Base-by-base conservation (phyloP, 1,140 invertebrate genomes). In the Pinna nobilis region DNA sequence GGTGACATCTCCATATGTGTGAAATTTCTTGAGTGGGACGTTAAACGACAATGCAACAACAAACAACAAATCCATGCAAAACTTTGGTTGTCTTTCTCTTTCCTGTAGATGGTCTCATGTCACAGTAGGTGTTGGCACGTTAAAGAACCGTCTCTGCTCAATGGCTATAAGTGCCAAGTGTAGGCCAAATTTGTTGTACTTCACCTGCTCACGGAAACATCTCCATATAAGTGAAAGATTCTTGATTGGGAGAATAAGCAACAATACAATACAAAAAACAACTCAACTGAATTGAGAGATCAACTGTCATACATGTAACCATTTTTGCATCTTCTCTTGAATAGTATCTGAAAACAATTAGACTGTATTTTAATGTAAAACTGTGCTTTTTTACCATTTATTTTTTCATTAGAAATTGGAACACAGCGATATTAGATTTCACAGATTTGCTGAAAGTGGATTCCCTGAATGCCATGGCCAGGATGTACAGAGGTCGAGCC, bases 351-450 rank as follows among this genome's bases (percentile, higher is more conserved):
- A 11, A 2, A 7, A 23, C 20, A 25, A 18, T 53, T 23, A 1
- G 9, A 4, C 25, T 51, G n/a, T 9, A 20, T 4, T 1, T 11
- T 25, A 6, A 25, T 51, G 49, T 18, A 11, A 20, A 51, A 28
- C 20, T 28, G 11, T 13, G 15, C 5, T 51, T 25, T 18, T 25
- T 5, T 1, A 53, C 7, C 1, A 33, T 25, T 35, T 33, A n/a
- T n/a, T 33, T 33, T 18, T 33, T 32, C 30, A 59, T 7, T 57
- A 85, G 82, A 53, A 87, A 83, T 74, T 89, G 87, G 87, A 76
- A 82, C 28, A 81, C 83, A 74, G 86, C 86, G 11, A 88, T 89
- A 66, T 79, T 82, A 78, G 87, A 89, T 71, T 88, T 89, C 69
- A 86, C 81, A 3, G 84, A 88, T 32, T 51, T 89, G 30, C 78